phyloP scores from a whole-genome alignment of 2,888 invertebrate genomes.

The Protophormia terraenovae region DNA sequence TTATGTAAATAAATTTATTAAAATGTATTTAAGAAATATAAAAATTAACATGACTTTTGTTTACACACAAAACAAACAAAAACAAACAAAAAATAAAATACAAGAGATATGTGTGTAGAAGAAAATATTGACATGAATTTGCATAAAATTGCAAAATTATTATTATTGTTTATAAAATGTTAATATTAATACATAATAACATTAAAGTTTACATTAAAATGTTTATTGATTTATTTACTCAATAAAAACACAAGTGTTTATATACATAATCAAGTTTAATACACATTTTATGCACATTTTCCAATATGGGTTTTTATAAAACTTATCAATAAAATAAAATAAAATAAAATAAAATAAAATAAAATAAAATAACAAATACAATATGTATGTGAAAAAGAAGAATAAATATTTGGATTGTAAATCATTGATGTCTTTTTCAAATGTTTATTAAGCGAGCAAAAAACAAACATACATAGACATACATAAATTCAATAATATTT shows the following conservation, averaged over 20 bases:
- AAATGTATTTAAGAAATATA: not conserved
- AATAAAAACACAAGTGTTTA: too few species aligned
- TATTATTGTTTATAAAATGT: not conserved
- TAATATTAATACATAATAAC: not conserved
- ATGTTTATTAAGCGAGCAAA: not conserved
- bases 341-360: too few species aligned
- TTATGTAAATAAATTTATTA: not conserved
- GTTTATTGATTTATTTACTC: not conserved
- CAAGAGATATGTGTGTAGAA: too few species aligned
- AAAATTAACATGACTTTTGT: not conserved
- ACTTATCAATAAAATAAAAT: not conserved
- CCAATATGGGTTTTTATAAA: not conserved
- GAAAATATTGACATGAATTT: too few species aligned
- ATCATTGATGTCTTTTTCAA: constrained; percentile 3
- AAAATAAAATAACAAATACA: not conserved
- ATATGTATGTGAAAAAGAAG: not conserved
- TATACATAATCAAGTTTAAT: not conserved
- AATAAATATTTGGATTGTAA: constrained; percentile 1
- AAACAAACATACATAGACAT: too few species aligned
- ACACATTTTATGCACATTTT: too few species aligned
- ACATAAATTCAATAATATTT: not conserved
- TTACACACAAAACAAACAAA: too few species aligned
- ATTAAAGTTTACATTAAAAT: not conserved
- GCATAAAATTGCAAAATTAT: too few species aligned
- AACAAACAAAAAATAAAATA: too few species aligned